Base-by-base conservation (phyloP, 2,113 vertebrate species). In the Laticauda laticaudata region DNA sequence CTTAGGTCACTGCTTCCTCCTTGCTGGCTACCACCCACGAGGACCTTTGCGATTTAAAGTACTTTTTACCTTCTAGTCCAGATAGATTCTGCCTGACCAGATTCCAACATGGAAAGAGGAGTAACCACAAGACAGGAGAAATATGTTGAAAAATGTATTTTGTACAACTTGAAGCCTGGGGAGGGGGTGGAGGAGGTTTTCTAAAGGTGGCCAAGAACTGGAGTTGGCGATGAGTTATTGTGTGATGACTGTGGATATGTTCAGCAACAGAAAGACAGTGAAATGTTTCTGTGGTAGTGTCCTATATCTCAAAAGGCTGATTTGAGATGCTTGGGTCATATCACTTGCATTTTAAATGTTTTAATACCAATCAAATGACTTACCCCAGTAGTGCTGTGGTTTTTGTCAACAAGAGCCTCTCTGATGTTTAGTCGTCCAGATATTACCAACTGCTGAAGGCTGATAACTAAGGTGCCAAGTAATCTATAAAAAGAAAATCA, bases 401-500 rank as follows among this genome's bases (percentile, higher is more conserved):
- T 98, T 94, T 95, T 96, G 93, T 99, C 98, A 10, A 98, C 97
- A 0, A 99, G 98, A 1, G 97, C 97, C 93, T 99, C 99, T 59
- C 87, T 96, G 21, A 99, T 97, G 90, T 98, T 95, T 94, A 99
- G 96, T 90, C 97, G 98, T 34, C 99, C 98, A 0, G 97, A 93
- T 0, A 95, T 97, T 91, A 98, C 96, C n/a, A 99, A 96, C 92
- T 99, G 98, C 96, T 99, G 98, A 87, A 99, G 98, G 94, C 98
- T 99, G 95, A 99, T 97, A 39, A 98, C 97, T 92, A 99, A 97
- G 75, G 97, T 98, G 21, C 99, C 98, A 0, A 99, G 97, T 43
- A 98, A 95, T 96, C 99, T 99, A 56, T 23, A 95, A 95, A 21
- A 95, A 45, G 85, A 93, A 91, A 4, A 92, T 92, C 54, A 89